Evolutionary conservation across 1,140 invertebrate species (phyloP).

Genomic region (Bicyclus anynana): DNA sequence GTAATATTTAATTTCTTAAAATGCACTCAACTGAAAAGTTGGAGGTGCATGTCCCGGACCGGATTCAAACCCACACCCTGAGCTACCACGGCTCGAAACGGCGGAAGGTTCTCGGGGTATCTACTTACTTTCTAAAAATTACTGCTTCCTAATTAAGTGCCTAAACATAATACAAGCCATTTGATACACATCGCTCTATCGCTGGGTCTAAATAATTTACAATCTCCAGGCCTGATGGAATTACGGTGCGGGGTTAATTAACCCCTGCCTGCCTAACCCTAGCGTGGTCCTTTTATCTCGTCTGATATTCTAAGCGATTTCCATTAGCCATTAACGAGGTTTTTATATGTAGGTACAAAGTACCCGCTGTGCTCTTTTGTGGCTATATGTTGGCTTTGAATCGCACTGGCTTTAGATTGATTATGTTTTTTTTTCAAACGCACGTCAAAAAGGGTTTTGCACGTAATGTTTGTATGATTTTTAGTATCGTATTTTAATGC

Average conservation of each 20-base stretch:
- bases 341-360: background rate
- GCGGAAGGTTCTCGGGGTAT: too few relatives aligned
- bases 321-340: constrained; percentile 2
- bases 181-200: background rate
- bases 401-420: background rate
- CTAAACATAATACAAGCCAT: background rate
- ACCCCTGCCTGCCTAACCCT: background rate
- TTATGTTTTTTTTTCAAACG: background rate
- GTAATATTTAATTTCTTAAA: too few relatives aligned
- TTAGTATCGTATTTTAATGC: too few relatives aligned
- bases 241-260: background rate
- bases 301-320: constrained; percentile 1
- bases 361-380: background rate
- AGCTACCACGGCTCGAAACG: too few relatives aligned
- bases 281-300: background rate
- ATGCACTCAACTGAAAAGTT: too few relatives aligned
- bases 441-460: background rate
- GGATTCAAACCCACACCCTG: too few relatives aligned
- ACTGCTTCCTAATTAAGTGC: background rate
- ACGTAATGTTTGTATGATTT: background rate
- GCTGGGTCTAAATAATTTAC: background rate
- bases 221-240: background rate
- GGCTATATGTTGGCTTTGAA: background rate
- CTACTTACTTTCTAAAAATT: too few relatives aligned
- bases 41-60: too few relatives aligned